Conservation (phyloP, 1,140 invertebrate genomes). For the Protaetia brevitarsis region DNA sequence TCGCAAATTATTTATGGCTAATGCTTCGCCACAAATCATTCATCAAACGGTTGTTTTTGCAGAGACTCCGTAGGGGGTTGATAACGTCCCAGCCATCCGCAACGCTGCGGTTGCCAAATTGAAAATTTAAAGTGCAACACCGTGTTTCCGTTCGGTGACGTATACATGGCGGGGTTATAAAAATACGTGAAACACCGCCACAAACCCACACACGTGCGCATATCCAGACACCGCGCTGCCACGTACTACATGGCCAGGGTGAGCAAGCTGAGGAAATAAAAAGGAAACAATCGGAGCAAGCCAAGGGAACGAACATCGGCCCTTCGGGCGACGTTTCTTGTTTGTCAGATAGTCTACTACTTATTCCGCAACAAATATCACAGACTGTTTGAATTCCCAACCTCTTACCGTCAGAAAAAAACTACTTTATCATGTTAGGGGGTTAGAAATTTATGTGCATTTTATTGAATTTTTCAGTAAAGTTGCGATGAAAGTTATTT, state of each 20-base stretch:
- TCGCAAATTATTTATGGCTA: slow-evolving; percentile 6
- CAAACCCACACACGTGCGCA: not conserved
- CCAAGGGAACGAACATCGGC: not conserved
- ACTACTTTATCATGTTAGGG: slow-evolving; percentile 26
- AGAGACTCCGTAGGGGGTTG: not conserved
- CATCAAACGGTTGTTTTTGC: not conserved
- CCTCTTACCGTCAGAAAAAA: slow-evolving; percentile 16
- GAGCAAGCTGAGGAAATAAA: not conserved
- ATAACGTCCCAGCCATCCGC: not conserved
- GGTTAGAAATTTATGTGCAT: slow-evolving; percentile 27
- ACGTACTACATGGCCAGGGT: not conserved
- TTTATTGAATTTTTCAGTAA: slow-evolving; percentile 24
- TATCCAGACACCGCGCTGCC: not conserved
- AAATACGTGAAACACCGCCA: slow-evolving; percentile 15
- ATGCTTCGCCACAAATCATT: not conserved
- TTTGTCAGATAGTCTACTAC: slow-evolving; percentile 24
- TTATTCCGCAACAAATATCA: slow-evolving; percentile 27
- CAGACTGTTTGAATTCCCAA: slow-evolving; percentile 25
- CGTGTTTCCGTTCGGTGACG: slow-evolving; percentile 26
- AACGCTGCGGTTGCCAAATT: slow-evolving; percentile 4
- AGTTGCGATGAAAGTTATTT: slow-evolving; percentile 19
- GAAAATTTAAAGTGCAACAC: slow-evolving; percentile 28
- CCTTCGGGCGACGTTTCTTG: slow-evolving; percentile 20
- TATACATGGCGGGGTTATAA: not conserved
- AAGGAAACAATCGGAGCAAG: slow-evolving; percentile 24